phyloP scores from a whole-genome alignment of 2,113 vertebrate genomes.

The Lanius ludovicianus region DNA sequence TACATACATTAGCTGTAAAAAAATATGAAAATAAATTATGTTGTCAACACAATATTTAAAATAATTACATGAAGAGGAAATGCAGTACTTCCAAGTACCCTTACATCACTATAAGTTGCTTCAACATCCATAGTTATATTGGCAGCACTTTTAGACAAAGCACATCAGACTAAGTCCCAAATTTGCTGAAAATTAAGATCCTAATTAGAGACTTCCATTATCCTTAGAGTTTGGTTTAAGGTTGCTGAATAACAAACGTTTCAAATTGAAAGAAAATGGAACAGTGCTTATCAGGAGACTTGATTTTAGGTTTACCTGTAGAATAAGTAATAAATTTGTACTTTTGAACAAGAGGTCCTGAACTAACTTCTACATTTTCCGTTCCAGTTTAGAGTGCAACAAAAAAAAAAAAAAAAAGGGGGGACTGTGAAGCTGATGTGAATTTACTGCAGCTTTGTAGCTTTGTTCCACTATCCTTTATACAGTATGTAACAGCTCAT shows the following conservation, averaged over 20 bases:
- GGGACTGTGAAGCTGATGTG: neutral
- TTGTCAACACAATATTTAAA: neutral
- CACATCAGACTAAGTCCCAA: neutral
- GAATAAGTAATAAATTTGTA: neutral
- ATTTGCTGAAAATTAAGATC: neutral
- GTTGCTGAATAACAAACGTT: neutral
- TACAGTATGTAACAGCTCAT: neutral
- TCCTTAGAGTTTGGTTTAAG: neutral
- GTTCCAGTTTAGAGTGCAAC: neutral
- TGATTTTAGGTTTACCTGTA: neutral
- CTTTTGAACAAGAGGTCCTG: neutral
- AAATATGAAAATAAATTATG: neutral
- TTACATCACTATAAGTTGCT: neutral
- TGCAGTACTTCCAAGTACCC: neutral
- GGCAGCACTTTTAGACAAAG: neutral
- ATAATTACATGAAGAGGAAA: constrained; percentile 19
- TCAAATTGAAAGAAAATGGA: neutral
- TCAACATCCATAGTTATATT: neutral
- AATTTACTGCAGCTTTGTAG: neutral
- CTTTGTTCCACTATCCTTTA: neutral
- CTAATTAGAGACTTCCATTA: neutral
- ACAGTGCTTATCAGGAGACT: neutral
- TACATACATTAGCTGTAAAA: neutral
- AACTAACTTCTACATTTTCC: neutral
- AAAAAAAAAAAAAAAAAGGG: neutral